Evolutionary conservation across 2,113 vertebrate species (phyloP).

Genomic region (Astur gentilis): DNA sequence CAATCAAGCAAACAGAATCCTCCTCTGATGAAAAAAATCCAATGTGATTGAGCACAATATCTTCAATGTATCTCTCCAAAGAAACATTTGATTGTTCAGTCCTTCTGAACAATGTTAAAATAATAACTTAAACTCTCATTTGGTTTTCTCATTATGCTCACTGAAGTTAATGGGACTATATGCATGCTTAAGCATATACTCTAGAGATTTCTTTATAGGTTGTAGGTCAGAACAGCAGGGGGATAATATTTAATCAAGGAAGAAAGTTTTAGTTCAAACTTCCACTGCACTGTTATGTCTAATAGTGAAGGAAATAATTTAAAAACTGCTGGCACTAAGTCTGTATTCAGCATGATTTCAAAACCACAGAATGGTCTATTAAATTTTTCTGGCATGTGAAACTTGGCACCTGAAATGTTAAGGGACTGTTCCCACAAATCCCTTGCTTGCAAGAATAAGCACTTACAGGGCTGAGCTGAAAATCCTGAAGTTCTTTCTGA

Average conservation of each 20-base stretch:
- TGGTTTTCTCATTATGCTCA: conserved; percentile 7
- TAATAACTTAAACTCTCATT: not conserved
- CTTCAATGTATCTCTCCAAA: not conserved
- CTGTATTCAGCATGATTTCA: not conserved
- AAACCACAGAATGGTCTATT: conserved; percentile 21
- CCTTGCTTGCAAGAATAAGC: not conserved
- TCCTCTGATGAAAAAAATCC: not conserved
- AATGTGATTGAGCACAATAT: not conserved
- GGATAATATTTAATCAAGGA: conserved; percentile 38
- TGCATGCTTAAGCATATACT: not conserved
- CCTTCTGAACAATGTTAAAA: not conserved
- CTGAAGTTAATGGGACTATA: not conserved
- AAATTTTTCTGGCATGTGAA: not conserved
- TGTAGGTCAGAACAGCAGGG: not conserved
- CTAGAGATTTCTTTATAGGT: not conserved
- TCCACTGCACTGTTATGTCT: not conserved
- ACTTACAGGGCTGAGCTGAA: not conserved
- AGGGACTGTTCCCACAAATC: not conserved
- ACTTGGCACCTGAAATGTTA: not conserved
- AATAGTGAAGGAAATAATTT: conserved; percentile 40
- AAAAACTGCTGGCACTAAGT: not conserved
- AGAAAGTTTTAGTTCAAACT: conserved; percentile 1
- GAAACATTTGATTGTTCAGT: not conserved
- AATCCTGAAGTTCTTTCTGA: not conserved
- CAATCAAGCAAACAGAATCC: not conserved